A percentile compares a stretch with the other conserved stretches of the same genome.
phyloP scores from a whole-genome alignment of 2,113 vertebrate genomes.

The Microtus ochrogaster region DNA sequence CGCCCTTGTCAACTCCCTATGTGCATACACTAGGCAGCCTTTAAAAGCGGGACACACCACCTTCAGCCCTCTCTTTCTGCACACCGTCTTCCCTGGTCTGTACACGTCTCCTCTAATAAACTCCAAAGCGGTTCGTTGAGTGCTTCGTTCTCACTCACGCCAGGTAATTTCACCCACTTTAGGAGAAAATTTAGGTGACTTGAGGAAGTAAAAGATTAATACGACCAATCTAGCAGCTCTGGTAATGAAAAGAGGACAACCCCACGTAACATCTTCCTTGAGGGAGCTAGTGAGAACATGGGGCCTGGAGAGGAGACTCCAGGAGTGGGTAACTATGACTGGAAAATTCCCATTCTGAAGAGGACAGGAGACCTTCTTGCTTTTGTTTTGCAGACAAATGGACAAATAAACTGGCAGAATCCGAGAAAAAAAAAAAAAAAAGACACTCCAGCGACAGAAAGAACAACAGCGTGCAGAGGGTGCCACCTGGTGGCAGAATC shows the following conservation, averaged over 20 bases:
- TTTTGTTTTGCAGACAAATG: neutral
- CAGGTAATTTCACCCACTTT: too few species aligned
- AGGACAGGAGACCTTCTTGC: neutral
- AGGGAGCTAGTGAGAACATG: neutral
- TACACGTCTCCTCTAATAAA: too few species aligned
- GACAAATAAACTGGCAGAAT: neutral
- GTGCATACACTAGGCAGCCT: too few species aligned
- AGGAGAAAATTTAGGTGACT: neutral
- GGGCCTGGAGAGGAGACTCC: neutral
- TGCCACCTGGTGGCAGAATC: neutral
- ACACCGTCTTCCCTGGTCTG: too few species aligned
- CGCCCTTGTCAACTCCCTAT: too few species aligned
- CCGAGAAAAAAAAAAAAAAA: too few species aligned
- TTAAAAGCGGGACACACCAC: too few species aligned
- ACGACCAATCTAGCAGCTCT: neutral
- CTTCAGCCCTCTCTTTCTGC: too few species aligned
- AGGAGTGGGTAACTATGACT: neutral
- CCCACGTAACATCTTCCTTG: neutral
- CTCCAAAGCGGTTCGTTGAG: too few species aligned
- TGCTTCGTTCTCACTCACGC: too few species aligned
- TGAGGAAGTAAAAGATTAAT: neutral
- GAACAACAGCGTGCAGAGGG: neutral
- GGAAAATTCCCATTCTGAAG: neutral
- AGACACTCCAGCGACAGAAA: neutral
- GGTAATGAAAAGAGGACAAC: neutral